Evolutionary conservation across 2,888 invertebrate genomes (phyloP).

Genomic region (Macaria liturata): DNA sequence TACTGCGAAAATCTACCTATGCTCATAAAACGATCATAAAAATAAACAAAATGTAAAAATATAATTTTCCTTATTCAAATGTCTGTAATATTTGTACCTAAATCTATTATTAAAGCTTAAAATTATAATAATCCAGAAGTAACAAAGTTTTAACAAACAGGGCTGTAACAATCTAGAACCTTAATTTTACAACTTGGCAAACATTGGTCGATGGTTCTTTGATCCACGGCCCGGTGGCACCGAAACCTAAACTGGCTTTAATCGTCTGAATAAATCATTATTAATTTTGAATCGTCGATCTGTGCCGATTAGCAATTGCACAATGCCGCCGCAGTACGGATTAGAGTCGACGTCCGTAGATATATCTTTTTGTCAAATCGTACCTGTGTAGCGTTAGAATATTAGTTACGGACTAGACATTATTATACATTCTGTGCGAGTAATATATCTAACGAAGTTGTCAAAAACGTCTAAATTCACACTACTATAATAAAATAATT

Average conservation of each 20-base stretch:
- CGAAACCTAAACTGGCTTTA: constrained; percentile 67
- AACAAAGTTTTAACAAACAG: no score
- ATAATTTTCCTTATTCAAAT: no score
- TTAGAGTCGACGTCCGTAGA: constrained; percentile 69
- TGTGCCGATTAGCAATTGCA: constrained; percentile 80
- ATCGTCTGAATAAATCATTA: constrained; percentile 81
- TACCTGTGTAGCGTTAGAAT: constrained; percentile 69
- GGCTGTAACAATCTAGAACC: no score
- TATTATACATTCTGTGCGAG: neutral
- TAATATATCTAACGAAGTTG: no score
- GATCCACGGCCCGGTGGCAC: constrained; percentile 32
- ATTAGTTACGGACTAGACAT: constrained; percentile 14
- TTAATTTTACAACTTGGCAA: neutral
- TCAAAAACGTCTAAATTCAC: no score
- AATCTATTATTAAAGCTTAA: no score
- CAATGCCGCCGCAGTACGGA: constrained; percentile 75
- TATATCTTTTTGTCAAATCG: constrained; percentile 80
- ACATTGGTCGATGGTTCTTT: constrained; percentile 1
- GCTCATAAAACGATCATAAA: no score
- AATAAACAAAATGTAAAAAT: no score
- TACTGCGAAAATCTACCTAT: no score
- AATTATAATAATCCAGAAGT: no score
- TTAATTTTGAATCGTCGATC: constrained; percentile 77
- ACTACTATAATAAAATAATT: no score
- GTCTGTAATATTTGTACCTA: no score